Conservation (phyloP, 2,797 vertebrate genomes). For the Protosalanx chinensis region DNA sequence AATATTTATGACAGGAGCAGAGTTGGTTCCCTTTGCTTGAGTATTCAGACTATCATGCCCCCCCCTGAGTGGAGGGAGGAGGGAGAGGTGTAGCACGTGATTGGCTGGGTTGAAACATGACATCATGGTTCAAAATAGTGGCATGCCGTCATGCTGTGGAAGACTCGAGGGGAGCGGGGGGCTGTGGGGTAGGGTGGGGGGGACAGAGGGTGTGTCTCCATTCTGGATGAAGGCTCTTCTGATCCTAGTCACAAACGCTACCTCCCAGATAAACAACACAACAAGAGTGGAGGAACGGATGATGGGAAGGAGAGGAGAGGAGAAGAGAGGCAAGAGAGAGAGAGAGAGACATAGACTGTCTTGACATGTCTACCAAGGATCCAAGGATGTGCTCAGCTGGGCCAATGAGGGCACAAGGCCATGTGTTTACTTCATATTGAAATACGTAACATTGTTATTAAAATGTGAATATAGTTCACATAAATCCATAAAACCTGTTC, state of each 20-base stretch:
- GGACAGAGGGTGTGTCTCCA: conserved; percentile 20
- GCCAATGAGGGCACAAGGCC: background rate
- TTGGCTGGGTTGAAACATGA: conserved; percentile 48
- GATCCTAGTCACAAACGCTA: conserved; percentile 43
- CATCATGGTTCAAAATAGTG: conserved; percentile 71
- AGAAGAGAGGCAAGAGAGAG: background rate
- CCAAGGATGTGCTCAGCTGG: background rate
- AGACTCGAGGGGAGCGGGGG: conserved; percentile 34
- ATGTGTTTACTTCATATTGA: no score
- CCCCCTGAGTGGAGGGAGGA: conserved; percentile 24
- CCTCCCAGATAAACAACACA: conserved; percentile 36
- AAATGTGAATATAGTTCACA: background rate
- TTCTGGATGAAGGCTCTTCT: conserved; percentile 53
- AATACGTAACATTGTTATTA: background rate
- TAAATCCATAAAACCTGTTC: background rate
- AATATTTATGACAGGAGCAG: conserved; percentile 58
- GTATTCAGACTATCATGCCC: conserved; percentile 33
- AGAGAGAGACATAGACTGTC: background rate
- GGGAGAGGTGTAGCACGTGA: conserved; percentile 21
- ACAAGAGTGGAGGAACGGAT: no score
- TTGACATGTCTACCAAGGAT: conserved; percentile 18
- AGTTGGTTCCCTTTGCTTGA: conserved; percentile 39
- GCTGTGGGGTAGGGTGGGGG: background rate
- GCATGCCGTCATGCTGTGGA: conserved; percentile 54
- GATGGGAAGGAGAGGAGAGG: background rate